phyloP scores from a whole-genome alignment of 1,140 invertebrate genomes.

The Tetragonula clypearis region DNA sequence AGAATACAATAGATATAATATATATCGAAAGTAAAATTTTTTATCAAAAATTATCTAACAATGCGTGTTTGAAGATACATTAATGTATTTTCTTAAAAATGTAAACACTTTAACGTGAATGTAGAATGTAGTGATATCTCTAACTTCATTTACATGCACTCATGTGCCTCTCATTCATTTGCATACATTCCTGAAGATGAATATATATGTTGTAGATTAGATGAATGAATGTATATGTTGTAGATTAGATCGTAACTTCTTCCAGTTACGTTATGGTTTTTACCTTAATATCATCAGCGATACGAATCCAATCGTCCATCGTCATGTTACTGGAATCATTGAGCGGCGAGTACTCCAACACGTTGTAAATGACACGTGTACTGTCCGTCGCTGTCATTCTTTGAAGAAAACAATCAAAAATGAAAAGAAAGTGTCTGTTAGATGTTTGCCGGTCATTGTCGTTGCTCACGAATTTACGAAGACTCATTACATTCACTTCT shows the following conservation, averaged over 20 bases:
- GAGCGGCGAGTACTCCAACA: conserved; percentile 93
- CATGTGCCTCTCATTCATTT: neutral
- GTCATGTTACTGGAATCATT: conserved; percentile 97
- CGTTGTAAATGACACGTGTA: conserved; percentile 88
- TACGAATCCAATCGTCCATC: conserved; percentile 93
- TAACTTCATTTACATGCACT: neutral
- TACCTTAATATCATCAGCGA: conserved; percentile 95
- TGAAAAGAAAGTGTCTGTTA: neutral
- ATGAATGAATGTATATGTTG: neutral
- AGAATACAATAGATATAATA: too few relatives aligned
- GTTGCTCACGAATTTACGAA: neutral
- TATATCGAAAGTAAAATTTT: neutral
- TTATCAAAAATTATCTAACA: neutral
- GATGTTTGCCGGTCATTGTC: neutral
- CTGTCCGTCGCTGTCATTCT: conserved; percentile 79
- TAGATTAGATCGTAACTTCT: neutral
- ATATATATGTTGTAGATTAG: neutral
- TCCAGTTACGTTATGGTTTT: neutral
- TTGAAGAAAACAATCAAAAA: neutral
- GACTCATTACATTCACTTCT: neutral
- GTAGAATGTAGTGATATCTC: neutral
- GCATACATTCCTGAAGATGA: neutral
- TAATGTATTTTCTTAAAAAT: too few relatives aligned
- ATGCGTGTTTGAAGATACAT: neutral
- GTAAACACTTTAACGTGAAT: neutral